A percentile compares a stretch with the other conserved stretches of the same genome.
These are phyloP conservation scores for Casuarius casuarius DNA, from an alignment of 2,113 vertebrate genomes.

Conservation along the genomic window DNA sequence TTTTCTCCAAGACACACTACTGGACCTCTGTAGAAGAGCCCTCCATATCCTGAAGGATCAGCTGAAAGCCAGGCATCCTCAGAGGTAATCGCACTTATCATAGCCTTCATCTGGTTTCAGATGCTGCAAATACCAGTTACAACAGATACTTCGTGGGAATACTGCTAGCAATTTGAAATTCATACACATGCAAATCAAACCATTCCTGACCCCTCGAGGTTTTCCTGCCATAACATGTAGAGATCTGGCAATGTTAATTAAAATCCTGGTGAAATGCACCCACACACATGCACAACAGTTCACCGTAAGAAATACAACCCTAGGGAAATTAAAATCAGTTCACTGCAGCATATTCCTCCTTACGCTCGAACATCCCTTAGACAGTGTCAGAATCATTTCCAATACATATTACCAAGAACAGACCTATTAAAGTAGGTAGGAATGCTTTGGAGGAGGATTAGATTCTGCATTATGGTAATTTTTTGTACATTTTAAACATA, in stretches of 20 bases:
- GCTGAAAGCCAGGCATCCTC: background rate
- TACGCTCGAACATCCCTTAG: background rate
- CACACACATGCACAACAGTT: accelerated
- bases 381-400: background rate
- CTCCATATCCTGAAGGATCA: background rate
- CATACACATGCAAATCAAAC: background rate
- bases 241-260: background rate
- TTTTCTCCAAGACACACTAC: background rate
- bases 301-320: background rate
- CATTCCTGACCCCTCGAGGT: background rate
- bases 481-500: background rate
- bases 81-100: accelerated
- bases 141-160: background rate
- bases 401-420: background rate
- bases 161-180: accelerated
- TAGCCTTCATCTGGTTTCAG: background rate
- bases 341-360: background rate
- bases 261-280: background rate
- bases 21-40: background rate
- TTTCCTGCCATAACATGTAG: background rate
- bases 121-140: accelerated
- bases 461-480: background rate
- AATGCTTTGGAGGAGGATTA: background rate
- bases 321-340: accelerated
- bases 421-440: background rate